Percentiles rank a stretch among this genome's conserved stretches.
These are phyloP conservation scores for Keiferia lycopersicella DNA, from an alignment of 2,888 invertebrate genomes.

Conservation along the genomic window DNA sequence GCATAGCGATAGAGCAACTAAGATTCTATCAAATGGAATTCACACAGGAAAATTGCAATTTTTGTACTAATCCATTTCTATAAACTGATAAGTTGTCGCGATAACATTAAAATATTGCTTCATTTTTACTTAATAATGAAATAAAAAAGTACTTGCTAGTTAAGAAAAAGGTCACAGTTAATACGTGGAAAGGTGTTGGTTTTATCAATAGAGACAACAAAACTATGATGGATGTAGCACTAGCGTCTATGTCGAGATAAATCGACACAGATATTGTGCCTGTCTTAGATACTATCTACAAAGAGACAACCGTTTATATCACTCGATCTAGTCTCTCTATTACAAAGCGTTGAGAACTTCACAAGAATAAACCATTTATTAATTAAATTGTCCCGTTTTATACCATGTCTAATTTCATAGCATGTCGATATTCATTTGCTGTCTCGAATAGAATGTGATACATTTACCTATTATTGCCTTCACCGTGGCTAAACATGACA, in stretches of 20 bases:
- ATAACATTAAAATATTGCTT: not conserved
- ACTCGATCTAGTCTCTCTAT: constrained; percentile 30
- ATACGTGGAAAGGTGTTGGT: constrained; percentile 55
- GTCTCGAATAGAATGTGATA: not conserved
- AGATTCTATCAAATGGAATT: constrained; percentile 15
- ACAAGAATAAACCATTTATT: constrained; percentile 9
- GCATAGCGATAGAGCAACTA: constrained; percentile 19
- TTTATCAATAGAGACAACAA: constrained; percentile 68
- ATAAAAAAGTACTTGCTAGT: constrained; percentile 25
- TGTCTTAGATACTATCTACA: constrained; percentile 60
- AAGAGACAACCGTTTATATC: constrained; percentile 59
- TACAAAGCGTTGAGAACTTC: constrained; percentile 18
- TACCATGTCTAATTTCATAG: constrained; percentile 39
- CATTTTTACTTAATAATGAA: not conserved
- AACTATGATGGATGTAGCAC: constrained; percentile 73
- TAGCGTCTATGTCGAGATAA: constrained; percentile 58
- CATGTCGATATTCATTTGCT: constrained; percentile 21
- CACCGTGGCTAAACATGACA: not conserved
- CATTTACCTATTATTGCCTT: constrained; percentile 17
- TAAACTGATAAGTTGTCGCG: not conserved
- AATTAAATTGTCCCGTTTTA: constrained; percentile 32
- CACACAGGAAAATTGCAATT: not conserved
- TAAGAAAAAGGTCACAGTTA: constrained; percentile 40
- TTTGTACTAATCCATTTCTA: not conserved
- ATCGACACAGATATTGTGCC: constrained; percentile 60